Conservation (phyloP, 2,888 invertebrate species). For the Heteromyza rotundicornis region DNA sequence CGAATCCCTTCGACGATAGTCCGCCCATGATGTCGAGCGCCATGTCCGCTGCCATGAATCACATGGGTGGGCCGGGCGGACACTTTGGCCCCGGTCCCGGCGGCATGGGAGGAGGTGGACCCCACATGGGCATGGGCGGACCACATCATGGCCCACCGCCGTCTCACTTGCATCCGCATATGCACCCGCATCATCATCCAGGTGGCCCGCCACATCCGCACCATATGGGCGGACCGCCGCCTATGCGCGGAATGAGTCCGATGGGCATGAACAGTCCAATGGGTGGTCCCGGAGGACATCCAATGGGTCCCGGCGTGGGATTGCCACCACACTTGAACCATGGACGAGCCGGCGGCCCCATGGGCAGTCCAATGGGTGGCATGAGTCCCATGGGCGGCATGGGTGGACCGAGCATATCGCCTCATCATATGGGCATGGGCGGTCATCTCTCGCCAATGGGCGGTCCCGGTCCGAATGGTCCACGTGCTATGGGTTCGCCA, state of each 20-base stretch:
- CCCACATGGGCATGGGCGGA: slow-evolving; percentile 54
- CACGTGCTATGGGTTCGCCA: slow-evolving; percentile 72
- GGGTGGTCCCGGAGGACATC: slow-evolving; percentile 46
- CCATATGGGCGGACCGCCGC: slow-evolving; percentile 66
- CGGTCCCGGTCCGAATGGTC: slow-evolving; percentile 63
- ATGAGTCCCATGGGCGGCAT: slow-evolving; percentile 65
- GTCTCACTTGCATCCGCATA: slow-evolving; percentile 68
- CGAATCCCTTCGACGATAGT: slow-evolving; percentile 94
- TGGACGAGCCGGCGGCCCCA: slow-evolving; percentile 55
- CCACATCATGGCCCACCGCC: slow-evolving; percentile 66
- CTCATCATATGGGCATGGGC: slow-evolving; percentile 59
- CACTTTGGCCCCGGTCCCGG: slow-evolving; percentile 46
- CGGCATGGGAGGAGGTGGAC: slow-evolving; percentile 36
- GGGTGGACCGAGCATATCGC: slow-evolving; percentile 63
- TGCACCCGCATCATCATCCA: slow-evolving; percentile 74
- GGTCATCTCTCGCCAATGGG: slow-evolving; percentile 67
- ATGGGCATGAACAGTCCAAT: slow-evolving; percentile 46
- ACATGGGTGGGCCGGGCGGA: slow-evolving; percentile 64
- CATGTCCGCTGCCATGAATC: slow-evolving; percentile 65
- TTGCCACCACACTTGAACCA: slow-evolving; percentile 61
- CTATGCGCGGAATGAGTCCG: slow-evolving; percentile 64
- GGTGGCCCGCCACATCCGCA: slow-evolving; percentile 67
- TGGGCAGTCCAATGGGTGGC: slow-evolving; percentile 66
- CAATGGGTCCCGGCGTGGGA: slow-evolving; percentile 56
- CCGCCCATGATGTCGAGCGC: slow-evolving; percentile 67